Conservation (phyloP, 2,113 vertebrate species). For the Ia io region DNA sequence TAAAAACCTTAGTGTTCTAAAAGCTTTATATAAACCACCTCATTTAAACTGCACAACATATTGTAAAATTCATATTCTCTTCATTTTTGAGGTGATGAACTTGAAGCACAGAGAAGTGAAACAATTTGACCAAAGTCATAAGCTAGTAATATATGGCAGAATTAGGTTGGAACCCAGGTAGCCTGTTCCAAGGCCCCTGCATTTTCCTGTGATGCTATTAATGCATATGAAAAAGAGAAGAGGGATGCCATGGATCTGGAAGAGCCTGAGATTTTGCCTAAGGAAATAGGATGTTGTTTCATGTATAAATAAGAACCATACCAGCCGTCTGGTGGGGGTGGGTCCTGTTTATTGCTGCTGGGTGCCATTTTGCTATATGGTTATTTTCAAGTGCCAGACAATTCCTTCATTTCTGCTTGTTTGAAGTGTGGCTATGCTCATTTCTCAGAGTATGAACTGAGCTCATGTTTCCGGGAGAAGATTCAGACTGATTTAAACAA, state of each 20-base stretch:
- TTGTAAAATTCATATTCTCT: background rate
- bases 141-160: background rate
- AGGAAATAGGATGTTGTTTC: background rate
- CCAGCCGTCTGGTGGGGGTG: background rate
- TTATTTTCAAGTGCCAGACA: conserved; percentile 21
- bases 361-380: background rate
- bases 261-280: background rate
- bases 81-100: background rate
- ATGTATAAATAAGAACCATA: background rate
- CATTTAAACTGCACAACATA: background rate
- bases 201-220: background rate
- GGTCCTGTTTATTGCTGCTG: background rate
- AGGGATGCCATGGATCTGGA: background rate
- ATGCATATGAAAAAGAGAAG: background rate
- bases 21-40: background rate
- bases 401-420: background rate
- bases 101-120: background rate
- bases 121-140: background rate
- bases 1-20: background rate
- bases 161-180: background rate
- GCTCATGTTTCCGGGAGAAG: background rate
- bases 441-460: conserved; percentile 16
- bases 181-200: background rate
- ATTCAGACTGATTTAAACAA: background rate
- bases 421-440: conserved; percentile 19